Evolutionary conservation across 2,113 vertebrate species (phyloP), one percentile per base, ranked within the genome.

Genomic region (Calyptomena viridis): DNA sequence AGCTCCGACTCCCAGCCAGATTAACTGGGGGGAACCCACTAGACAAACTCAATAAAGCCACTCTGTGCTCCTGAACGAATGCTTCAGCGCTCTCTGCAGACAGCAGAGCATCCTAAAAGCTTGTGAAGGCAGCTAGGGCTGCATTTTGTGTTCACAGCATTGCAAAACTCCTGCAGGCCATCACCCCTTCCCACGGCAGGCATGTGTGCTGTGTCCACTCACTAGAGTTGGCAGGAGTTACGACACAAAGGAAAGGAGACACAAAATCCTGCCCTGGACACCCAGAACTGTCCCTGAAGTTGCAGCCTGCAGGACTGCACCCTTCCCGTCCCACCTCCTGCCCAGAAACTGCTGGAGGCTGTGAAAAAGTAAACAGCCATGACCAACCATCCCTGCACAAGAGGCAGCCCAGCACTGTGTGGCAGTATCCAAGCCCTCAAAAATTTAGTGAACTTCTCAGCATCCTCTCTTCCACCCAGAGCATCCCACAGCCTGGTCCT

Each of bases 51-150:
- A 28, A 14, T 39, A 62, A 69, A 95, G 37, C 14, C 47, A 23
- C 33, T 59, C 71, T 4, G 15, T 5, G 30, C 53, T 68, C 74
- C 66, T 60, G 31, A 55, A 46, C n/a, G 58, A 62, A 64, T 9
- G 71, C n/a, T 68, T 58, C 77, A 79, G 78, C 58, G 62, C 88
- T 87, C 84, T 86, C 94, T 96, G 68, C 58, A 84, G 87, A 93
- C 84, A 84, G 83, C 56, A 7, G 3, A 31, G 42, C 4, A 75
- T 21, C 47, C 17, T 5, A 71, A 55, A 74, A 63, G 52, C 17
- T 49, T 6, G 5, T 1, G 11, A 68, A 75, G 15, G 71, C 52
- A 60, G 40, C 66, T 44, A 23, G 17, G 72, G 50, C 25, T 22
- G 31, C 5, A 0, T 35, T 73, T 27, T 39, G n/a, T 0, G 6